Percentiles rank a stretch among this genome's conserved stretches.
phyloP scores from a whole-genome alignment of 2,888 invertebrate genomes.

The Synanthedon myopaeformis region DNA sequence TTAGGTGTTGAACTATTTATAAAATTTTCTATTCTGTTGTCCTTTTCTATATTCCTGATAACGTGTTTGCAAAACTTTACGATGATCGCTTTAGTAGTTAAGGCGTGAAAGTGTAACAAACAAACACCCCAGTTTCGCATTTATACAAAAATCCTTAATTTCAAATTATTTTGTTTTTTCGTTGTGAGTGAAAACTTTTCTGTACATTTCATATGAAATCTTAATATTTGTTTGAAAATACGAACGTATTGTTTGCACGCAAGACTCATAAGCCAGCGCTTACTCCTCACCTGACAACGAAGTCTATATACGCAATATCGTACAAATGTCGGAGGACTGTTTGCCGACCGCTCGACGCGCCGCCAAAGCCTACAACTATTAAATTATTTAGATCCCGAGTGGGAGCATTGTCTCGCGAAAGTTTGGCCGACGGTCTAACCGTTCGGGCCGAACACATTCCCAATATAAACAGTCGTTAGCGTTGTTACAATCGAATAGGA shows the following conservation, averaged over 20 bases:
- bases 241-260: constrained; percentile 7
- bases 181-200: too few relatives aligned
- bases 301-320: constrained; percentile 4
- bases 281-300: not conserved
- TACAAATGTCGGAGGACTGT: constrained; percentile 21
- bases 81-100: too few relatives aligned
- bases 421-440: constrained; percentile 29
- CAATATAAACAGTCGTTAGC: constrained; percentile 60
- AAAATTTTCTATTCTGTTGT: too few relatives aligned
- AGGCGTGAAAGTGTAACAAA: too few relatives aligned
- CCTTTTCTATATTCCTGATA: too few relatives aligned
- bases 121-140: too few relatives aligned
- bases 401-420: constrained; percentile 60
- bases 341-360: constrained; percentile 44
- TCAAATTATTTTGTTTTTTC: too few relatives aligned
- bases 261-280: constrained; percentile 10
- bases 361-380: constrained; percentile 43
- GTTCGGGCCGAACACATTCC: constrained; percentile 23
- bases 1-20: too few relatives aligned
- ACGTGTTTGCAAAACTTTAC: too few relatives aligned
- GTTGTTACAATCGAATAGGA: constrained; percentile 37
- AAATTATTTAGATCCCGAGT: constrained; percentile 59
- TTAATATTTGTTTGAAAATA: not conserved
- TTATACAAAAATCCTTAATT: too few relatives aligned
- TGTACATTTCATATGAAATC: not conserved